Base-by-base conservation (phyloP, 2,888 invertebrate genomes). In the Calliphora vomitoria region DNA sequence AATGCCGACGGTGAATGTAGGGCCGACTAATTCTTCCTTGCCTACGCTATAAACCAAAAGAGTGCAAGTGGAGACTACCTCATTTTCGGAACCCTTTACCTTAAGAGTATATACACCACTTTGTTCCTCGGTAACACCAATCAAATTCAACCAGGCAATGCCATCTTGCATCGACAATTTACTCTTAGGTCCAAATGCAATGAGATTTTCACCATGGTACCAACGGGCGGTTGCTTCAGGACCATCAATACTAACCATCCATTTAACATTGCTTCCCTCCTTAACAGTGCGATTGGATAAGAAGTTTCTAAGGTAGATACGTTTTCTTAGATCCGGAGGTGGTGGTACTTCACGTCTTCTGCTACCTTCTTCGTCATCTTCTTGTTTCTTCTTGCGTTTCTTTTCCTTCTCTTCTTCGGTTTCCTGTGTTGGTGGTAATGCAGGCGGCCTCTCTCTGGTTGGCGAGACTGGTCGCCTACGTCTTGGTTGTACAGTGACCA, bases 211-310 rank as follows among this genome's bases (percentile, higher is more conserved):
- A 91, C 97, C 96, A 41, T 91, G 92, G 89, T 95, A 95, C 98
- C 98, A 98, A 72, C 95, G 95, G 4, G 97, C 94, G 44, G 94
- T 94, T 44, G 97, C 96, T 81, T 97, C 96, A 0, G 96, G 95
- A 1, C 97, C 96, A 75, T 97, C 94, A 20, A 97, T 96, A 89
- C 96, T 97, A 90, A 97, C 97, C 20, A 97, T 97, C 88, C 98
- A 94, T 93, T 97, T 96, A 13, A 97, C 96, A 88, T 96, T 95
- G 31, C 96, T 96, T 4, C 97, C 96, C 90, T 95, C 95, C 0
- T 96, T 95, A 3, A 97, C 96, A 1, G 96, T 96, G 90, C 97
- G 95, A 91, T 97, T 97, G 0, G 96, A 96, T 55, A 98, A 94
- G 90, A 95, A 95, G 25, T 97, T 97, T 60, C 96, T 96, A 92